These are phyloP conservation scores for Astropecten irregularis DNA, from an alignment of 53 echinoderm and acorn worm species.

Conservation along the genomic window DNA sequence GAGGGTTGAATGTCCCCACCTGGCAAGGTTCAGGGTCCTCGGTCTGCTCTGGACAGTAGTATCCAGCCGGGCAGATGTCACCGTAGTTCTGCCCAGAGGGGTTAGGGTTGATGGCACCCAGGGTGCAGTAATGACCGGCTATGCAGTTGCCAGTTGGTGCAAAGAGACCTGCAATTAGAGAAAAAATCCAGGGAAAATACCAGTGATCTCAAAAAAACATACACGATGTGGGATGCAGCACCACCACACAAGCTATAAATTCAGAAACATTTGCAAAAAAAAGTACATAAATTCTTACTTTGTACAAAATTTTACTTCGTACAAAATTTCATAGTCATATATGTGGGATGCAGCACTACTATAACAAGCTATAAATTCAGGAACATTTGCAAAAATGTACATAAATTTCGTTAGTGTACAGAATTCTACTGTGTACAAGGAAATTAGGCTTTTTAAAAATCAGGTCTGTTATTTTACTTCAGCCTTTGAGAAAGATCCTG, in stretches of 20 bases:
- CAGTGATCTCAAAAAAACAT: too few relatives aligned
- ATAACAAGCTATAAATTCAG: background rate
- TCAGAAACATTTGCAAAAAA: background rate
- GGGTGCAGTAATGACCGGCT: constrained; percentile 86
- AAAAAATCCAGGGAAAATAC: background rate
- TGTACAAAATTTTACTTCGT: too few relatives aligned
- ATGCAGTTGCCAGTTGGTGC: constrained; percentile 79
- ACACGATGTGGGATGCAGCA: too few relatives aligned
- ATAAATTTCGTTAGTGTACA: too few relatives aligned
- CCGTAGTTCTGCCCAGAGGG: constrained; percentile 81
- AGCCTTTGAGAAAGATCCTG: too few relatives aligned
- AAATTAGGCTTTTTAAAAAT: too few relatives aligned
- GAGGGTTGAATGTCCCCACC: constrained; percentile 80
- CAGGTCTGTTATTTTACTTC: too few relatives aligned
- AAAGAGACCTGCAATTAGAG: constrained; percentile 69
- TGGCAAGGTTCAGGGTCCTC: constrained; percentile 77
- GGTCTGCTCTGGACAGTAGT: constrained; percentile 83
- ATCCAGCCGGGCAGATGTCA: constrained; percentile 92
- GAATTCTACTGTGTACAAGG: too few relatives aligned
- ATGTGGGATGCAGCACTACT: too few relatives aligned
- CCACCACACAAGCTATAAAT: background rate
- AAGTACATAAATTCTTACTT: too few relatives aligned
- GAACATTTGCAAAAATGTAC: background rate
- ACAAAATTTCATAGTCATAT: too few relatives aligned
- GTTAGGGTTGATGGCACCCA: constrained; percentile 88